Percentiles rank a stretch among this genome's conserved stretches.
Evolutionary conservation across 1,140 invertebrate genomes (phyloP).

Genomic region (Zeugodacus cucurbitae): DNA sequence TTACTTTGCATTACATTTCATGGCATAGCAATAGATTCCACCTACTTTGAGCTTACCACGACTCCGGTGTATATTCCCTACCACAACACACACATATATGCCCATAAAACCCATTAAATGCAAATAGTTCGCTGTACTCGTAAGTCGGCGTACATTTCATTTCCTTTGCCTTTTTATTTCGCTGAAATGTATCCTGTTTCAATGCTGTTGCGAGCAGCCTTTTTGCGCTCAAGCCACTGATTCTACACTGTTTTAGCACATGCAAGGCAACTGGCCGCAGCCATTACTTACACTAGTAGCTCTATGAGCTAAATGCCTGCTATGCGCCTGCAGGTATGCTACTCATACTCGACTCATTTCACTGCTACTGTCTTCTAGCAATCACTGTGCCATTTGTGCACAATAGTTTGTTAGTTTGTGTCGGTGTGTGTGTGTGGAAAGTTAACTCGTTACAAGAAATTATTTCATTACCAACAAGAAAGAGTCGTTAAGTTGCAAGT

Average conservation of each 20-base stretch:
- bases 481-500: slow-evolving; percentile 34
- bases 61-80: too few species aligned
- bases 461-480: slow-evolving; percentile 41
- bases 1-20: slow-evolving; percentile 2
- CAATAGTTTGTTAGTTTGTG: neutral
- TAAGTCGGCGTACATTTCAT: neutral
- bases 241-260: neutral
- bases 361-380: neutral
- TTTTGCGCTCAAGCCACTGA: neutral
- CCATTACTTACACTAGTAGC: neutral
- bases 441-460: slow-evolving; percentile 42
- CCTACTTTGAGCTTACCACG: neutral
- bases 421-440: neutral
- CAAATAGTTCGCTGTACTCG: neutral
- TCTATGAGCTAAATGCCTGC: neutral
- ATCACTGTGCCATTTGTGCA: neutral
- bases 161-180: slow-evolving; percentile 1
- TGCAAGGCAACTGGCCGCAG: neutral
- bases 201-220: neutral
- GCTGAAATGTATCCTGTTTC: neutral
- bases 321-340: slow-evolving; percentile 20
- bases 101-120: neutral
- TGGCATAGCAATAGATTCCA: neutral
- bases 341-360: neutral
- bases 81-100: neutral